Base-by-base conservation (phyloP, 2,888 invertebrate genomes). In the Octonoba sinensis region DNA sequence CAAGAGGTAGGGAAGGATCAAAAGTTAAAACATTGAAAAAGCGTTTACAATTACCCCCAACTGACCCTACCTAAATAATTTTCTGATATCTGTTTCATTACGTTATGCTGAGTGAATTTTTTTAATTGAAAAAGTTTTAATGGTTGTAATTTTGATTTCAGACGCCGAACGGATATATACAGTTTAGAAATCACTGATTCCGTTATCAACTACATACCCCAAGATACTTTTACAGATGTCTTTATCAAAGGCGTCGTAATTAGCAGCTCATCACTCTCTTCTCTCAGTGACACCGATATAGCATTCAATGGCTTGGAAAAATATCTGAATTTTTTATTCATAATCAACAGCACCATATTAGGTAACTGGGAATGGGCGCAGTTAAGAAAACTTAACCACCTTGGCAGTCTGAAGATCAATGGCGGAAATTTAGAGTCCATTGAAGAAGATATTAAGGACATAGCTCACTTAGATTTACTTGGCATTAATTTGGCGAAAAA, bases 261-360 rank as follows among this genome's bases (percentile, higher is more conserved):
- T 3, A 15, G 27, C 0, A 6, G n/a, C 8, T 72, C 72, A 1
- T 15, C 49, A n/a, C n/a, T 72, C 12, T 36, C n/a, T 27, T n/a
- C 73, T 1, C 56, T 74, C 13, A 65, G 56, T 15, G 65, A 74
- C 24, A 65, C 64, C 0, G 73, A 64, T 18, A 13, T 46, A 15
- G 73, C 73, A 56, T 74, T 74, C 15, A 46, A 56, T 0, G 73
- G 73, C 12, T 36, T 74, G 8, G 65, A 74, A 65, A 46, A 74
- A 27, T 13, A 22, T 3, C 16, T 74, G 16, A 22, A 18, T 3
- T 27, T 24, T 36, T 3, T 74, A 13, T 22, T 22, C 13, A 46
- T 74, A 15, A 65, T 22, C 8, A 36, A 65, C 22, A 49, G 65
- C 46, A 18, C 51, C 16, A 44, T 74, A 1, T 16, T 74, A 20